Conservation (phyloP, 2,888 invertebrate genomes). For the Papilio gigon region DNA sequence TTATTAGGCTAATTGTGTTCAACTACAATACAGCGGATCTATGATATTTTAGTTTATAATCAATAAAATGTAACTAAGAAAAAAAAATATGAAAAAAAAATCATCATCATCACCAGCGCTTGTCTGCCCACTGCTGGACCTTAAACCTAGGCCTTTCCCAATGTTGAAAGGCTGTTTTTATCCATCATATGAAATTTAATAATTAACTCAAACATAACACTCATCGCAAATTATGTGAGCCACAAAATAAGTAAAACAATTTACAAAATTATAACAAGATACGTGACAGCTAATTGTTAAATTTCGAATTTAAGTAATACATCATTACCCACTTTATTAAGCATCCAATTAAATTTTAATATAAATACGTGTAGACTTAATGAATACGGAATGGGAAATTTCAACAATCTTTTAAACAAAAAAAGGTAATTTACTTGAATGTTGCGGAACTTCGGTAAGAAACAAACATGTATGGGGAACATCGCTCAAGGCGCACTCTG, state of each 20-base stretch:
- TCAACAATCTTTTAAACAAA: constrained; percentile 13
- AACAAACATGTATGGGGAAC: not conserved
- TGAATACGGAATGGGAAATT: not conserved
- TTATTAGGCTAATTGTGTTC: not conserved
- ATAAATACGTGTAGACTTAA: not conserved
- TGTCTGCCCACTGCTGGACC: too few relatives aligned
- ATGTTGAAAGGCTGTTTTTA: too few relatives aligned
- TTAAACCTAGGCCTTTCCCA: too few relatives aligned
- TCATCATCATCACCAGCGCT: too few relatives aligned
- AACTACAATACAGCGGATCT: too few relatives aligned
- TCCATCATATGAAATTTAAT: too few relatives aligned
- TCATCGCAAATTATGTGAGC: too few relatives aligned
- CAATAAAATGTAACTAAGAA: too few relatives aligned
- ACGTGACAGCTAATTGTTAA: not conserved
- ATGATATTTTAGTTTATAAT: too few relatives aligned
- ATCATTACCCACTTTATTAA: constrained; percentile 14
- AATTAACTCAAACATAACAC: too few relatives aligned
- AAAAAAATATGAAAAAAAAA: too few relatives aligned
- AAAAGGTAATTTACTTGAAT: not conserved
- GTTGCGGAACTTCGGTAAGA: not conserved
- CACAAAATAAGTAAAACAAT: not conserved
- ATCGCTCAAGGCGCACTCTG: not conserved
- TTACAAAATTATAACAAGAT: not conserved
- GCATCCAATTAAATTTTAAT: not conserved
- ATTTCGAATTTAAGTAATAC: not conserved